Base-by-base conservation (phyloP, 2,888 invertebrate species). In the Drosophila silvestris region DNA sequence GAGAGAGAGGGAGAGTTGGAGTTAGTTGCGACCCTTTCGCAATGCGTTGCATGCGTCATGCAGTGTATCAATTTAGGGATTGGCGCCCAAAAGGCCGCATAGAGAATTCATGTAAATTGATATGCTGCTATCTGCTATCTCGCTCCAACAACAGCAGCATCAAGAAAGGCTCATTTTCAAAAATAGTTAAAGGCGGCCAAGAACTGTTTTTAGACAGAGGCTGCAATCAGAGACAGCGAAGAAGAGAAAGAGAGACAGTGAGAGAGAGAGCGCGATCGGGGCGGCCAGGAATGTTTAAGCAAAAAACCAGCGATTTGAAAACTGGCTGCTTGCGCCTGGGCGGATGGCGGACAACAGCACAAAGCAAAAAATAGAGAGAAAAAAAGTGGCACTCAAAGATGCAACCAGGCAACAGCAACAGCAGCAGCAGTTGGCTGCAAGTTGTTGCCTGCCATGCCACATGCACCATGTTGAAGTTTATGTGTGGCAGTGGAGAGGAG, bases 61-160 rank as follows among this genome's bases (percentile, higher is more conserved):
- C 63, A 60, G 83, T 71, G 73, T 69, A 87, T 84, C 85, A 85
- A 79, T 83, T 85, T 73, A 85, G 82, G 89, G 83, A 80, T 85
- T 81, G 85, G 90, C 85, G 90, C 85, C 89, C 83, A 85, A 90
- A 88, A 88, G 83, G 90, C 81, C 89, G 84, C 89, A 81, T 89
- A 79, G 87, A 89, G 82, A 69, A 89, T 85, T 89, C 86, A 88
- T 85, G 90, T 85, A 85, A 88, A 77, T 57, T 80, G 81, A 90
- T 88, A 85, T 65, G 67, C 57, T 57, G 37, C 7, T n/a, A n/a
- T 61, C 61, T 62, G 87, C 87, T 75, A 70, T 81, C 78, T 70
- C 65, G 64, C 83, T 79, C 39, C 62, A 73, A 63, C 76, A 72
- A 50, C 77, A 66, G 35, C 67, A 61, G n/a, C 68, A 77, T 41